These are phyloP conservation scores for Paguma larvata DNA, from an alignment of 2,797 vertebrate species.

Conservation along the genomic window DNA sequence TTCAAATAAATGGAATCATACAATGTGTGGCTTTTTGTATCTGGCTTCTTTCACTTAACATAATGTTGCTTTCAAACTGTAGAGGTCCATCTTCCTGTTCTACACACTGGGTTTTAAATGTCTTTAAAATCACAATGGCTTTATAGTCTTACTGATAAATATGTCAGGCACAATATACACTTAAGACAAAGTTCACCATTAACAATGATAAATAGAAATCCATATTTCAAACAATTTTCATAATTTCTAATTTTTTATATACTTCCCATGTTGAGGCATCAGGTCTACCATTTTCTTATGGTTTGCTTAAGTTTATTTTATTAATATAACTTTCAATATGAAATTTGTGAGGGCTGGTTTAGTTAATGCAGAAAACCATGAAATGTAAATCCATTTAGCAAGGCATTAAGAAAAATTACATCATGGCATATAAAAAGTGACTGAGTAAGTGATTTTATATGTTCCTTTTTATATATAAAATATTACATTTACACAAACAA, in stretches of 20 bases:
- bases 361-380: neutral
- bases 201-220: conserved; percentile 41
- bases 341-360: neutral
- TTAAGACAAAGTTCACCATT: neutral
- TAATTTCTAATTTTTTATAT: conserved; percentile 40
- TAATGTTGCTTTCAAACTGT: conserved; percentile 15
- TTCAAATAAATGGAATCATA: conserved; percentile 22
- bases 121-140: conserved; percentile 16
- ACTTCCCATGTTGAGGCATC: neutral
- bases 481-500: neutral
- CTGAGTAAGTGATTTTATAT: neutral
- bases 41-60: neutral
- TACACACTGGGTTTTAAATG: neutral
- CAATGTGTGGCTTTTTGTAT: neutral
- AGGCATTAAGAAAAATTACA: conserved; percentile 24
- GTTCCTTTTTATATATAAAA: neutral
- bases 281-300: neutral
- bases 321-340: neutral
- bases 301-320: neutral
- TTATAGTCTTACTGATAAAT: conserved; percentile 36
- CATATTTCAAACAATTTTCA: neutral
- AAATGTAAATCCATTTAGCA: neutral
- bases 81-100: neutral
- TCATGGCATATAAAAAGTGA: neutral
- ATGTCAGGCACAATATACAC: conserved; percentile 13